phyloP scores from a whole-genome alignment of 2,888 invertebrate species.

The Cynaeus angustus region DNA sequence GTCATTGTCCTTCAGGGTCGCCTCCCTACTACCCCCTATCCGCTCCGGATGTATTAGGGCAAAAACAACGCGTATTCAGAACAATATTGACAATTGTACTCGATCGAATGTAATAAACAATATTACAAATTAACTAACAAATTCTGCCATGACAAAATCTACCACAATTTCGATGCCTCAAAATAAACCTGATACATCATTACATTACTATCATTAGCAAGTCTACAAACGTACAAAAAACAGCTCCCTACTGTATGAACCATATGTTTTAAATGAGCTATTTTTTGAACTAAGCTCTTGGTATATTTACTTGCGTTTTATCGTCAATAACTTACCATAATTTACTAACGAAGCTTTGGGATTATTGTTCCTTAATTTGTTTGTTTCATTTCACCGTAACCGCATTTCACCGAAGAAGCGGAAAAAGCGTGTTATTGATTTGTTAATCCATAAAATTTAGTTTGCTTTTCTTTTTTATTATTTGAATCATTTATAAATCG shows the following conservation, averaged over 20 bases:
- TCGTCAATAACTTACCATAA: slow-evolving; percentile 47
- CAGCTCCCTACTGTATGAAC: slow-evolving; percentile 46
- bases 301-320: slow-evolving; percentile 50
- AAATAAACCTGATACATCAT: slow-evolving; percentile 60
- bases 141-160: no score
- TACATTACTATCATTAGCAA: slow-evolving; percentile 55
- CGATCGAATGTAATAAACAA: not conserved
- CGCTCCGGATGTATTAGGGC: slow-evolving; percentile 45
- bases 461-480: not conserved
- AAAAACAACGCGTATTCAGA: slow-evolving; percentile 28
- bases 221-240: slow-evolving; percentile 47
- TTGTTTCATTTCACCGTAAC: slow-evolving; percentile 35
- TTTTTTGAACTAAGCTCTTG: slow-evolving; percentile 49
- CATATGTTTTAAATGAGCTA: slow-evolving; percentile 51
- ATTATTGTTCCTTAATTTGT: slow-evolving; percentile 44
- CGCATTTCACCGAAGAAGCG: not conserved
- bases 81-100: slow-evolving; percentile 27
- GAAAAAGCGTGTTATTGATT: slow-evolving; percentile 1
- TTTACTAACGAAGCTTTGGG: slow-evolving; percentile 43
- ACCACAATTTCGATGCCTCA: slow-evolving; percentile 58
- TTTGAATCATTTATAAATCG: not conserved
- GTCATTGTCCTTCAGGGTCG: slow-evolving; percentile 53
- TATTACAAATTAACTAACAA: not conserved
- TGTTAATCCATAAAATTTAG: not conserved
- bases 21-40: slow-evolving; percentile 51